Percentiles rank a stretch among this genome's conserved stretches.
Evolutionary conservation across 2,888 invertebrate species (phyloP).

Genomic region (Anoplius nigerrimus): DNA sequence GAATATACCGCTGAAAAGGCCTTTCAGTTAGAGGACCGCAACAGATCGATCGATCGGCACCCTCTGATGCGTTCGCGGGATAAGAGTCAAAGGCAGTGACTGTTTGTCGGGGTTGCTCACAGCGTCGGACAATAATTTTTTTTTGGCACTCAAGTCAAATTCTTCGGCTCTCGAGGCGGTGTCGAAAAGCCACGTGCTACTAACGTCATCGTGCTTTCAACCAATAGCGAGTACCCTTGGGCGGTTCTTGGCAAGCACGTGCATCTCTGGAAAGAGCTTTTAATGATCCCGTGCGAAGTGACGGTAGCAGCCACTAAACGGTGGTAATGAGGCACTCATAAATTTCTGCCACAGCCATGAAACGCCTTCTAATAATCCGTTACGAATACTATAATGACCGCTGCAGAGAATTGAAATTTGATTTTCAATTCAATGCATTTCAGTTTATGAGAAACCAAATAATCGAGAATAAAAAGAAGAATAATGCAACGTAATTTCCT

Average conservation of each 20-base stretch:
- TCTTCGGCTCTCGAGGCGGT: conserved; percentile 64
- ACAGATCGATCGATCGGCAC: conserved; percentile 32
- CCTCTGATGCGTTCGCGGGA: conserved; percentile 47
- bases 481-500: too few relatives aligned
- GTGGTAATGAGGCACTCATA: conserved; percentile 68
- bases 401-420: conserved; percentile 38
- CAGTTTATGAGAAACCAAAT: too few relatives aligned
- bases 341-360: conserved; percentile 63
- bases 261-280: conserved; percentile 57
- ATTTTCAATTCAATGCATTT: conserved; percentile 23
- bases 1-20: neutral
- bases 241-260: conserved; percentile 71
- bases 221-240: conserved; percentile 65
- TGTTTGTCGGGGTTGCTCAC: conserved; percentile 55
- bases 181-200: conserved; percentile 66
- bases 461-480: too few relatives aligned
- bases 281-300: conserved; percentile 65
- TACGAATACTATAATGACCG: conserved; percentile 42
- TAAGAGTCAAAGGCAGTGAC: conserved; percentile 51
- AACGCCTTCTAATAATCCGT: conserved; percentile 57
- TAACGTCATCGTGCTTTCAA: conserved; percentile 57
- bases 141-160: conserved; percentile 63
- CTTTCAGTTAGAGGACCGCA: neutral
- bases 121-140: conserved; percentile 53
- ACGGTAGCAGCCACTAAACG: conserved; percentile 61